These are phyloP conservation scores for Halcyon smyrnensis DNA, from an alignment of 2,797 vertebrate genomes.

Conservation along the genomic window DNA sequence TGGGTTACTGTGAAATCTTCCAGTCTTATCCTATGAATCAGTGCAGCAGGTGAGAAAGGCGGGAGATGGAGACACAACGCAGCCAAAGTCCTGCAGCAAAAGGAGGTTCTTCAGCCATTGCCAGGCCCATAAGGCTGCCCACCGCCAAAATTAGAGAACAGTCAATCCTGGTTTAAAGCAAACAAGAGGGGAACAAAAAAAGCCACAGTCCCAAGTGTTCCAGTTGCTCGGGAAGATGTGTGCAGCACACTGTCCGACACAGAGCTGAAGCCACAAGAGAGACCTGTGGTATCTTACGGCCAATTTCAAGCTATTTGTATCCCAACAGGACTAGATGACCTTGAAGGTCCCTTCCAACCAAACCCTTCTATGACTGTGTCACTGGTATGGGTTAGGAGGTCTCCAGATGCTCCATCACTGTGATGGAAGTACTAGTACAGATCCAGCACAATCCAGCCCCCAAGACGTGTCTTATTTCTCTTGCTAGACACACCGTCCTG, in stretches of 20 bases:
- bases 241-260: rapidly evolving
- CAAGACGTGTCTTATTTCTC: not conserved
- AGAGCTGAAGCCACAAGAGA: not conserved
- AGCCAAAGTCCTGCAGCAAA: not conserved
- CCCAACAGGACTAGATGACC: too few relatives aligned
- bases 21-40: not conserved
- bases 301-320: too few relatives aligned
- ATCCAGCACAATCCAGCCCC: too few relatives aligned
- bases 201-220: not conserved
- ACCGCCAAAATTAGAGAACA: not conserved
- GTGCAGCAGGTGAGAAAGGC: not conserved
- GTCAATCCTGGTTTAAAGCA: not conserved
- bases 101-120: not conserved
- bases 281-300: too few relatives aligned
- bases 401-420: not conserved
- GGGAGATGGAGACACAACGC: not conserved
- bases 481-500: not conserved
- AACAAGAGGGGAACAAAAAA: not conserved
- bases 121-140: not conserved
- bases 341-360: too few relatives aligned
- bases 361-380: rapidly evolving
- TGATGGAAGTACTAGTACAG: not conserved
- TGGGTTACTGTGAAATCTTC: not conserved
- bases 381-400: not conserved
- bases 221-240: not conserved